These are phyloP conservation scores for Polia nebulosa DNA, from an alignment of 2,888 invertebrate species.

Conservation along the genomic window DNA sequence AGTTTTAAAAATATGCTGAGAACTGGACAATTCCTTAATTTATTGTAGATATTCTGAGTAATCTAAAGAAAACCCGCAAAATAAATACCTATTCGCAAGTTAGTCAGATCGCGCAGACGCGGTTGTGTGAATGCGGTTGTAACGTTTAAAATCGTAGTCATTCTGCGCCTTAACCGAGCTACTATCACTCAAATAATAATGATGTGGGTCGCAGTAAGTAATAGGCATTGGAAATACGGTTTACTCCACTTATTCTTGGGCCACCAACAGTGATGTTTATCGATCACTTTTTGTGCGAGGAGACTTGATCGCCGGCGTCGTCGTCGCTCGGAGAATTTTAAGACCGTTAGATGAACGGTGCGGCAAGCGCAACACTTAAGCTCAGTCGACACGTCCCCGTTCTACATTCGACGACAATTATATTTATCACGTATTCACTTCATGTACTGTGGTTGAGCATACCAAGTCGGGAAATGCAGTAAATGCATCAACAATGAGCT, in stretches of 20 bases:
- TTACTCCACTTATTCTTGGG: constrained; percentile 49
- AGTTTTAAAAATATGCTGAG: too few species aligned
- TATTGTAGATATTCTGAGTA: too few species aligned
- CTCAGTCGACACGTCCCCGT: constrained; percentile 68
- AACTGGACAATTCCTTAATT: too few species aligned
- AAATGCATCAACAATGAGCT: constrained; percentile 55
- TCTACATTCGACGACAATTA: constrained; percentile 68
- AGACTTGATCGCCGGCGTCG: constrained; percentile 60
- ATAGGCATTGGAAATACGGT: constrained; percentile 38
- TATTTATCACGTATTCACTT: constrained; percentile 42
- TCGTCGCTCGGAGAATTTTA: constrained; percentile 63
- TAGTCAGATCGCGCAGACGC: too few species aligned
- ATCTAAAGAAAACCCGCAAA: too few species aligned
- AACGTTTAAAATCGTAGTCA: too few species aligned
- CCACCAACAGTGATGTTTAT: constrained; percentile 61
- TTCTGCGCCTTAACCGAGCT: too few species aligned
- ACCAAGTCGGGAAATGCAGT: constrained; percentile 51
- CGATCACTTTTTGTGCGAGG: constrained; percentile 72
- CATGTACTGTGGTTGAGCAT: constrained; percentile 41
- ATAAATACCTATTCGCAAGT: too few species aligned
- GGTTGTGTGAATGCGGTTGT: too few species aligned
- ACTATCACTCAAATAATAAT: constrained; percentile 35
- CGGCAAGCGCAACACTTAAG: too few species aligned
- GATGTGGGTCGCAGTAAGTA: constrained; percentile 31
- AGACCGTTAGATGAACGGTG: constrained; percentile 83